Evolutionary conservation across 2,888 invertebrate genomes (phyloP).

Genomic region (Cheilosia grossa): DNA sequence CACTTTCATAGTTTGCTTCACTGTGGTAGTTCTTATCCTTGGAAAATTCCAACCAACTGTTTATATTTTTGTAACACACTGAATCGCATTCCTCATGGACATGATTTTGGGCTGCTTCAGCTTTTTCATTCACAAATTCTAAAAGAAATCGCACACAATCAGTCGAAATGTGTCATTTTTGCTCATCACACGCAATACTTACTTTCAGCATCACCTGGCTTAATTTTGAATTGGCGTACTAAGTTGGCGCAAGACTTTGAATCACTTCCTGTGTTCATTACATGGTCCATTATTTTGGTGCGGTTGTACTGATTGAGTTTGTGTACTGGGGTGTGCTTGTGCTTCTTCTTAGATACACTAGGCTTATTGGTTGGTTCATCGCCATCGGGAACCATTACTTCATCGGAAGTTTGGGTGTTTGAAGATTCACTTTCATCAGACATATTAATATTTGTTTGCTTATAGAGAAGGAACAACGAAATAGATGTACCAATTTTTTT

Average conservation of each 20-base stretch:
- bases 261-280: conserved; percentile 51
- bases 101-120: conserved; percentile 75
- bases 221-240: conserved; percentile 41
- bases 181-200: neutral
- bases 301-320: conserved; percentile 58
- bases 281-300: conserved; percentile 53
- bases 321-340: neutral
- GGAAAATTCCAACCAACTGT: conserved; percentile 79
- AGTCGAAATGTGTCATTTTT: neutral
- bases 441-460: conserved; percentile 17
- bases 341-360: conserved; percentile 41
- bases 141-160: neutral
- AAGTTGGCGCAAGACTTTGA: conserved; percentile 28
- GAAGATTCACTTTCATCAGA: conserved; percentile 25
- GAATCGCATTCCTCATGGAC: conserved; percentile 79
- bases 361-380: conserved; percentile 10
- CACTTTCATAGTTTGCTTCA: conserved; percentile 78
- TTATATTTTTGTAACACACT: conserved; percentile 77
- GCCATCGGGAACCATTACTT: neutral
- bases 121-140: conserved; percentile 78
- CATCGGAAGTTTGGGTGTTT: neutral
- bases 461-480: neutral
- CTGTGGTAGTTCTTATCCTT: conserved; percentile 72
- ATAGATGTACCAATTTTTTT: too few species aligned
- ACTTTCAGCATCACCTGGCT: conserved; percentile 42